Evolutionary conservation across 2,888 invertebrate species (phyloP).

Genomic region (Scelioninae gen. 1): DNA sequence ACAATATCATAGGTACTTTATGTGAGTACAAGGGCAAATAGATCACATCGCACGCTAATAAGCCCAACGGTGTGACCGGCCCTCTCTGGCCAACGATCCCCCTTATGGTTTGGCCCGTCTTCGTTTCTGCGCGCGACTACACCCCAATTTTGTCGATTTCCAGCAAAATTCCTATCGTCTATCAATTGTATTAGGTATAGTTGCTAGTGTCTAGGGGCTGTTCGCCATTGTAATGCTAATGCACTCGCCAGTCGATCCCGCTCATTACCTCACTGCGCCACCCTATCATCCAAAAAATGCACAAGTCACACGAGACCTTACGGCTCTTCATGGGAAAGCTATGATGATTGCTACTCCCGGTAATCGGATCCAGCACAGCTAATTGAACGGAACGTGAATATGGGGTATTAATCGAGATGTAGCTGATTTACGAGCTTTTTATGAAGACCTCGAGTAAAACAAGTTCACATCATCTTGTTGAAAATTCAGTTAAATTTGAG

Average conservation of each 20-base stretch:
- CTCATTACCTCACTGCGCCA: constrained; percentile 81
- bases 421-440: constrained; percentile 54
- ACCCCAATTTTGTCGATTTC: constrained; percentile 80
- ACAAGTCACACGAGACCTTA: constrained; percentile 75
- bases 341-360: constrained; percentile 23
- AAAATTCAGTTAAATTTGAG: constrained; percentile 33
- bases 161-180: constrained; percentile 80
- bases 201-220: constrained; percentile 71
- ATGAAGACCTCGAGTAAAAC: constrained; percentile 35
- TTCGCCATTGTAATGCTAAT: constrained; percentile 83
- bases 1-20: constrained; percentile 83
- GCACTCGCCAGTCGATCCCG: constrained; percentile 80
- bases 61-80: constrained; percentile 80
- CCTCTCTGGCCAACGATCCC: constrained; percentile 35
- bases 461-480: constrained; percentile 1
- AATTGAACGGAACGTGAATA: constrained; percentile 56
- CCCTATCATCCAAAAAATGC: constrained; percentile 75
- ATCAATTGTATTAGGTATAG: constrained; percentile 81
- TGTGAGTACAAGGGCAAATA: constrained; percentile 83
- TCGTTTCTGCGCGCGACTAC: constrained; percentile 51
- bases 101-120: constrained; percentile 44
- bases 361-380: constrained; percentile 58
- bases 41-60: constrained; percentile 84
- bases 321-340: constrained; percentile 75
- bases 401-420: constrained; percentile 38